Conservation (phyloP, 2,888 invertebrate genomes). For the Sicus ferrugineus region DNA sequence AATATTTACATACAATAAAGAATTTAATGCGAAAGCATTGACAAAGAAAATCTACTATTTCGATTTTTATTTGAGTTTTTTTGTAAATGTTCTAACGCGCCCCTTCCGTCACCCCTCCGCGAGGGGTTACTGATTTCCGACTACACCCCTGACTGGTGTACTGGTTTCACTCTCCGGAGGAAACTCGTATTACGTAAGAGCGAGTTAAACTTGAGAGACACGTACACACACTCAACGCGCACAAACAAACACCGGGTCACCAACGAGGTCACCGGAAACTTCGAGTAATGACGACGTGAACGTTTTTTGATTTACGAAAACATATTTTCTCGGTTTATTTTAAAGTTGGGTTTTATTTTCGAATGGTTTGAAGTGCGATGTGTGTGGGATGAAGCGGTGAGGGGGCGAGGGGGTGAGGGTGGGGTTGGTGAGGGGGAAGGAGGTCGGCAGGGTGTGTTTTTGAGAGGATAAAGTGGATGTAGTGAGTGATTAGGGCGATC, state of each 20-base stretch:
- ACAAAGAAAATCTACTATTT: no score
- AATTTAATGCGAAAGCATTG: no score
- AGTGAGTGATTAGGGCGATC: not conserved
- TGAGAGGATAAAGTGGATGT: no score
- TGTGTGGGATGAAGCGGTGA: not conserved
- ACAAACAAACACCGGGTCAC: not conserved
- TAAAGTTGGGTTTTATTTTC: conserved; percentile 14
- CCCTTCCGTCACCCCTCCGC: no score
- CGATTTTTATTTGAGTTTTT: not conserved
- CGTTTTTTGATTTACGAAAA: conserved; percentile 33
- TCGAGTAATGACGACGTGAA: conserved; percentile 30
- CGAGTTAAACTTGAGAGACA: not conserved
- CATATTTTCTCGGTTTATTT: conserved; percentile 28
- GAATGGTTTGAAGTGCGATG: conserved; percentile 4
- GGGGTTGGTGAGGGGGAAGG: no score
- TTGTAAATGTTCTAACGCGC: no score
- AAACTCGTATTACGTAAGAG: not conserved
- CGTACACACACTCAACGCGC: not conserved
- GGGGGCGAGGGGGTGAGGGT: no score
- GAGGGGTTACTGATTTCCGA: no score
- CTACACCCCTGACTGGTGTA: no score
- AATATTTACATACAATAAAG: no score
- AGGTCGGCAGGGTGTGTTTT: no score
- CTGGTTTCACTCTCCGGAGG: not conserved
- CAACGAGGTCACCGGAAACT: not conserved